Base-by-base conservation (phyloP, 2,888 invertebrate genomes). In the Heliconius erato region DNA sequence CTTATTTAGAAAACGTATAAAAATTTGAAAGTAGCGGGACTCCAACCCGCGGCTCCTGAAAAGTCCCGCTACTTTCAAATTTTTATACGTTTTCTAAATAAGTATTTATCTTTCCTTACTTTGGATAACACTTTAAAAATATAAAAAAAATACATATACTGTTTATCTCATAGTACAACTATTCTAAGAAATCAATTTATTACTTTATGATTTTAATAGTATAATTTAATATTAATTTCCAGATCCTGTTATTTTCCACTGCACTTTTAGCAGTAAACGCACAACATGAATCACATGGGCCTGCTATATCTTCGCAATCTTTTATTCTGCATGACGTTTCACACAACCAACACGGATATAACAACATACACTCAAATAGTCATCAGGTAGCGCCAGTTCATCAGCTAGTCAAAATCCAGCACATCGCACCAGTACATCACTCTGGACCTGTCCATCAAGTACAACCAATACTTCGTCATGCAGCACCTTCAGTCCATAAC, bases 221-320 rank as follows among this genome's bases (percentile, higher is more conserved):
- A 67, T 32, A 67, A 67, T 67, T 67, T 16, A 26, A 40, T 77
- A 14, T 65, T 68, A 35, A n/a, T 71, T 78, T 78, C 59, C 72
- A 85, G 80, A 81, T 83, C 76, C 68, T 86, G 74, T 81, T 87
- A 69, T 65, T 87, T 26, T 80, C 86, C 26, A 84, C 84, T 71
- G 85, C 85, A 49, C 40, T 88, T 35, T 67, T 86, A 26, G 88
- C 85, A 68, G 91, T 86, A n/a, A 88, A 84, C 78, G 90, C 90
- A 49, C 90, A 92, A 40, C 76, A 76, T 26, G 76, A 63, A 4
- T 26, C 44, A 49, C 59, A 88, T 32, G 89, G 87, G 3, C 87
- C 88, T 19, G 86, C 86, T 28, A 83, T 80, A 67, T 88, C 87
- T 35, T 87, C 87, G 1, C 86, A 87, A 80, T 87, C 87, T 19